Conservation (phyloP, 1,140 invertebrate species). For the Coenobita brevimanus region DNA sequence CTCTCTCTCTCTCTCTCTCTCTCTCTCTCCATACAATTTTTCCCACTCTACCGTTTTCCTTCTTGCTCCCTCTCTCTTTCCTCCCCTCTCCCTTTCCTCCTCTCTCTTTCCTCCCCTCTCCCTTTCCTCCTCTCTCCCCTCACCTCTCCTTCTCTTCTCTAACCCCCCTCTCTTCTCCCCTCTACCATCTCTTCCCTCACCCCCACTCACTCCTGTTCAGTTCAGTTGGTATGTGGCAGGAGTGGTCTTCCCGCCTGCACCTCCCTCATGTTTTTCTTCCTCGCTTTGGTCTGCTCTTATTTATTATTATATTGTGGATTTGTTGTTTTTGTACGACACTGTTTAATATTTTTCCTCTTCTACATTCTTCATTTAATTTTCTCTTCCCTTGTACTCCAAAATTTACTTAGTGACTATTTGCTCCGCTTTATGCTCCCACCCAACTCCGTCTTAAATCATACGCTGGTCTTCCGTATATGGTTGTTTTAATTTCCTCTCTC, state of each 20-base stretch:
- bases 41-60: no score
- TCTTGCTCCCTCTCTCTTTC: no score
- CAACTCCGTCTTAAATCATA: background rate
- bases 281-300: background rate
- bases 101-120: background rate
- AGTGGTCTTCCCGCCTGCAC: background rate
- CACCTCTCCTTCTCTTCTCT: background rate
- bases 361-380: background rate
- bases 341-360: background rate
- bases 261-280: background rate
- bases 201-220: background rate
- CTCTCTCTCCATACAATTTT: slow-evolving; percentile 10
- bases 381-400: background rate
- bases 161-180: background rate
- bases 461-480: background rate
- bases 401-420: no score
- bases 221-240: background rate
- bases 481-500: background rate
- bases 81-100: no score
- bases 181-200: background rate
- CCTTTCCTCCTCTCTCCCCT: background rate
- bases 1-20: slow-evolving; percentile 25
- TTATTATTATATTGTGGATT: background rate
- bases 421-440: background rate
- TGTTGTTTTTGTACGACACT: background rate